Percentiles rank a stretch among this genome's conserved stretches.
Evolutionary conservation across 2,797 vertebrate genomes (phyloP).

Genomic region (Hippocampus kuda): DNA sequence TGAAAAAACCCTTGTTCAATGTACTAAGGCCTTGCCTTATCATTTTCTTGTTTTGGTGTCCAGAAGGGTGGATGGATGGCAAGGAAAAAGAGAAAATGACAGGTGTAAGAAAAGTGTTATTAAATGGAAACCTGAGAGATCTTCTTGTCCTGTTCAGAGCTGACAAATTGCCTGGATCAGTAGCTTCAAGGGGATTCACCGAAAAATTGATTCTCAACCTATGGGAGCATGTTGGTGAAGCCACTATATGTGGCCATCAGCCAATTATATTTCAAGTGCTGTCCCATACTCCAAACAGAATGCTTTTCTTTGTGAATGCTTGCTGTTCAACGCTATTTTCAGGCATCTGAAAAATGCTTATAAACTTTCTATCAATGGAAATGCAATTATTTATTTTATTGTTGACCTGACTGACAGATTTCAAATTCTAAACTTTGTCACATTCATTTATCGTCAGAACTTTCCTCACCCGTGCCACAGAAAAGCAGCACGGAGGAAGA

Average conservation of each 20-base stretch:
- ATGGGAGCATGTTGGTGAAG: conserved; percentile 32
- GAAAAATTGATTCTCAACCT: conserved; percentile 34
- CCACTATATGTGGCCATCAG: conserved; percentile 30
- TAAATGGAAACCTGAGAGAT: conserved; percentile 29
- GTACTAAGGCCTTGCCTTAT: conserved; percentile 36
- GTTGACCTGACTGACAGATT: neutral
- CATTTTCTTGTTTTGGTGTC: too few species aligned
- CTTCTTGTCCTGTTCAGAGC: conserved; percentile 19
- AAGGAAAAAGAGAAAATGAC: conserved; percentile 10
- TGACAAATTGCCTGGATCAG: conserved; percentile 37
- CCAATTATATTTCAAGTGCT: conserved; percentile 28
- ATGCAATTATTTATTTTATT: too few species aligned
- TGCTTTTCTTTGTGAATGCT: conserved; percentile 17
- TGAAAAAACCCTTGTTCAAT: conserved; percentile 14
- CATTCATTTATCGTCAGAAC: conserved; percentile 55
- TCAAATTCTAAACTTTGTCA: neutral
- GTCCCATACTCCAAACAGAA: conserved; percentile 17
- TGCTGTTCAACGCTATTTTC: conserved; percentile 9
- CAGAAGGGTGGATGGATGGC: conserved; percentile 15
- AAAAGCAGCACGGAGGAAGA: conserved; percentile 75
- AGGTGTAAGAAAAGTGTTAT: conserved; percentile 7
- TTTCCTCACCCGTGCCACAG: conserved; percentile 68
- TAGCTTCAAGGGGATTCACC: conserved; percentile 31
- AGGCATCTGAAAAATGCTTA: conserved; percentile 21
- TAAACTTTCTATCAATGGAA: conserved; percentile 1